phyloP scores from a whole-genome alignment of 2,888 invertebrate species.

The Petrolisthes manimaculis region DNA sequence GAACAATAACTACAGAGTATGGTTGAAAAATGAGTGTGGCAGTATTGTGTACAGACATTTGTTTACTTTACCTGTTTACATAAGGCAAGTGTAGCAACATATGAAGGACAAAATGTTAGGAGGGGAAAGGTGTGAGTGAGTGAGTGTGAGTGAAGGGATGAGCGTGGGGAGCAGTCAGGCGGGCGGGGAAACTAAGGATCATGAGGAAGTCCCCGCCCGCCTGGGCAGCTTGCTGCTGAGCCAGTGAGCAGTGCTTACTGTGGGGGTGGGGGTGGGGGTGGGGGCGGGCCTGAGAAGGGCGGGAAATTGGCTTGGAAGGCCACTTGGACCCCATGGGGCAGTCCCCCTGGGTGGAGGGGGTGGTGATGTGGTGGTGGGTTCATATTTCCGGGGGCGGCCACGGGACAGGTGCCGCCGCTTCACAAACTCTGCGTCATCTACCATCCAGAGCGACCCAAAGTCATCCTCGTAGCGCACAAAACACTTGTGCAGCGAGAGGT shows the following conservation, averaged over 20 bases:
- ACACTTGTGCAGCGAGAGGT: slow-evolving; percentile 99
- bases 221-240: slow-evolving; percentile 53
- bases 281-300: slow-evolving; percentile 60
- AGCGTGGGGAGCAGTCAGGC: slow-evolving; percentile 50
- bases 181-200: slow-evolving; percentile 38
- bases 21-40: not conserved
- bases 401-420: slow-evolving; percentile 96
- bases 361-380: slow-evolving; percentile 74
- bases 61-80: not conserved
- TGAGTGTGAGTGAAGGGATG: slow-evolving; percentile 54
- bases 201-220: slow-evolving; percentile 45
- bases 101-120: slow-evolving; percentile 32
- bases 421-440: slow-evolving; percentile 97
- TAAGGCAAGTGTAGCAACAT: not conserved
- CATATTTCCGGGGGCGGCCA: slow-evolving; percentile 96
- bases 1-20: too few relatives aligned
- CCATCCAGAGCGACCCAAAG: slow-evolving; percentile 99
- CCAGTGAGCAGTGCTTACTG: slow-evolving; percentile 66
- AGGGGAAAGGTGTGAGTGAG: slow-evolving; percentile 26
- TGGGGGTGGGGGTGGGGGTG: slow-evolving; percentile 63
- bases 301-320: slow-evolving; percentile 64
- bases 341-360: slow-evolving; percentile 54
- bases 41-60: not conserved
- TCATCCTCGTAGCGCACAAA: slow-evolving; percentile 98
- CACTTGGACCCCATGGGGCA: slow-evolving; percentile 61